Evolutionary conservation across 2,888 invertebrate genomes (phyloP).

Genomic region (Sinopyrophorus schimmeli): DNA sequence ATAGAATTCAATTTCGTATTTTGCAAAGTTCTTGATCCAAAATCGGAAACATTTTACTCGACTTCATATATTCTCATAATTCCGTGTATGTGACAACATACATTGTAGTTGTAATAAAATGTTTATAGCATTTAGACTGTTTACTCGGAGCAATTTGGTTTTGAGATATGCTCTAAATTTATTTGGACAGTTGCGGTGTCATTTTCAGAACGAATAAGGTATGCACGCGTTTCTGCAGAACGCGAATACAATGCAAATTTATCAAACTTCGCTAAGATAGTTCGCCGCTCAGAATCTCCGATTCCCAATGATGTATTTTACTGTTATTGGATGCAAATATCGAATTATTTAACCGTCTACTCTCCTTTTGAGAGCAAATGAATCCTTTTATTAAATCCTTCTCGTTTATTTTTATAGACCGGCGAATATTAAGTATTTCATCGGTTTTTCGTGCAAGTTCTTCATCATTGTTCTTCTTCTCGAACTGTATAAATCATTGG

Average conservation of each 20-base stretch:
- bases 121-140: neutral
- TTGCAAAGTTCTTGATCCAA: no score
- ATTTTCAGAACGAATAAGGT: constrained; percentile 3
- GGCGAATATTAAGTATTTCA: no score
- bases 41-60: no score
- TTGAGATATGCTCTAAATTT: constrained; percentile 9
- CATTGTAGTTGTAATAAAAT: no score
- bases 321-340: constrained; percentile 21
- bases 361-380: no score
- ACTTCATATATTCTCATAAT: no score
- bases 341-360: constrained; percentile 18
- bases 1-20: no score
- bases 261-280: constrained; percentile 7
- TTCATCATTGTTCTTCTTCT: no score
- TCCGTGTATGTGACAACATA: no score
- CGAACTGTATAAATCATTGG: constrained; percentile 13
- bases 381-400: no score
- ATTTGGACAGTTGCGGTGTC: constrained; percentile 7
- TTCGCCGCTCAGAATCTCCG: constrained; percentile 10
- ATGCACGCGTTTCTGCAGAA: constrained; percentile 1
- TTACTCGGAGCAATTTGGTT: constrained; percentile 5
- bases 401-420: no score
- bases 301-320: constrained; percentile 8
- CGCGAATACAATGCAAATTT: constrained; percentile 18
- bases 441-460: no score